A percentile compares a stretch with the other conserved stretches of the same genome.
Conservation (phyloP, 2,797 vertebrate species). For the Myotis pilosus region DNA sequence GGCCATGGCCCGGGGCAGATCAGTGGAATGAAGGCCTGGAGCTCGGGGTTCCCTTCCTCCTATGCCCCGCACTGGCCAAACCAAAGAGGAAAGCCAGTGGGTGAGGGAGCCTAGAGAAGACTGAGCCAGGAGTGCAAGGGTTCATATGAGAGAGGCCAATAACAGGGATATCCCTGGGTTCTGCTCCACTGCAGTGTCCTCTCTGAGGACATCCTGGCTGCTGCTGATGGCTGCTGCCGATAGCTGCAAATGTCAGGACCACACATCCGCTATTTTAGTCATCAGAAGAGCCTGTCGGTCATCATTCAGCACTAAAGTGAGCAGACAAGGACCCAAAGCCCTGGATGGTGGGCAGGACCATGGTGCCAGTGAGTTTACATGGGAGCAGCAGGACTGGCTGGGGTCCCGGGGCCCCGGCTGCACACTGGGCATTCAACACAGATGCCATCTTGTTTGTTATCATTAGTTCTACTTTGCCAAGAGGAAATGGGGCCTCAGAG, state of each 20-base stretch:
- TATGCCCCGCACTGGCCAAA: background rate
- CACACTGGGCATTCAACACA: background rate
- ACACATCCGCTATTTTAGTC: no score
- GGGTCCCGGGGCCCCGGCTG: background rate
- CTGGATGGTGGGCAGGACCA: background rate
- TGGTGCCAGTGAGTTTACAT: background rate
- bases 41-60: background rate
- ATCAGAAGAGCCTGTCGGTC: no score
- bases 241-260: background rate
- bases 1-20: background rate
- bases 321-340: background rate
- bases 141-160: background rate
- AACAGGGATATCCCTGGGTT: rapidly evolving
- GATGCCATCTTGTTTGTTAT: background rate
- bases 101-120: background rate
- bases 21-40: no score
- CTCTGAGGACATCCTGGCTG: background rate
- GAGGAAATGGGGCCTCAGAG: background rate
- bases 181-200: background rate
- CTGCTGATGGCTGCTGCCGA: background rate
- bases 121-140: background rate
- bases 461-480: background rate
- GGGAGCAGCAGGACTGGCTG: background rate
- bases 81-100: background rate
- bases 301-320: background rate